phyloP scores from a whole-genome alignment of 2,888 invertebrate species.

The Troides aeacus region DNA sequence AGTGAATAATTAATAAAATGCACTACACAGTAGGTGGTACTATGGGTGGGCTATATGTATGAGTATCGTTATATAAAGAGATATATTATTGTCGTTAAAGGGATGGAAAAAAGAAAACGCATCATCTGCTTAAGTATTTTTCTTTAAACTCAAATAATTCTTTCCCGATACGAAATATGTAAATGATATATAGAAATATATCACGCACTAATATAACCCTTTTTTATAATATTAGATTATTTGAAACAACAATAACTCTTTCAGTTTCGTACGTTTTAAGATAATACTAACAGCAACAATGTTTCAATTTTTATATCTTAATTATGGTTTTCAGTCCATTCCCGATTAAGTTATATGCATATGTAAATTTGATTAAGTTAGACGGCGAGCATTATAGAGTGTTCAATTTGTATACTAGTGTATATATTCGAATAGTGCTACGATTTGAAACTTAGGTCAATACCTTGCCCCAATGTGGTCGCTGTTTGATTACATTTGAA shows the following conservation, averaged over 20 bases:
- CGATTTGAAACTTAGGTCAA: conserved; percentile 18
- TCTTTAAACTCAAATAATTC: no score
- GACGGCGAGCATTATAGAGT: conserved; percentile 6
- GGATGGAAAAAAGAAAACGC: not conserved
- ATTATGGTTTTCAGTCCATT: not conserved
- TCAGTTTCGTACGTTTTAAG: not conserved
- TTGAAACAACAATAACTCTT: no score
- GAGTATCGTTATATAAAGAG: no score
- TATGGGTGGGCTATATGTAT: no score
- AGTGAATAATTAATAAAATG: no score
- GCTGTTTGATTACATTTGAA: conserved; percentile 20
- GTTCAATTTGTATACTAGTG: conserved; percentile 3
- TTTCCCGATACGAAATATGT: no score
- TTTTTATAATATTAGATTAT: no score
- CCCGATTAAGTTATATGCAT: not conserved
- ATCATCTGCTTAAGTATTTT: not conserved
- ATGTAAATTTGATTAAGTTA: not conserved
- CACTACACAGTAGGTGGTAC: no score
- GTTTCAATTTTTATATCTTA: not conserved
- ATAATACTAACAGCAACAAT: not conserved
- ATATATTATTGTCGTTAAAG: not conserved
- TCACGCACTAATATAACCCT: no score
- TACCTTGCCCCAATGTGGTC: conserved; percentile 11
- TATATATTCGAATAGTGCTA: conserved; percentile 2
- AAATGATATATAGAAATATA: no score